A percentile compares a stretch with the other conserved stretches of the same genome.
Evolutionary conservation across 1,140 invertebrate genomes (phyloP).

Genomic region (Bombus difficillimus): DNA sequence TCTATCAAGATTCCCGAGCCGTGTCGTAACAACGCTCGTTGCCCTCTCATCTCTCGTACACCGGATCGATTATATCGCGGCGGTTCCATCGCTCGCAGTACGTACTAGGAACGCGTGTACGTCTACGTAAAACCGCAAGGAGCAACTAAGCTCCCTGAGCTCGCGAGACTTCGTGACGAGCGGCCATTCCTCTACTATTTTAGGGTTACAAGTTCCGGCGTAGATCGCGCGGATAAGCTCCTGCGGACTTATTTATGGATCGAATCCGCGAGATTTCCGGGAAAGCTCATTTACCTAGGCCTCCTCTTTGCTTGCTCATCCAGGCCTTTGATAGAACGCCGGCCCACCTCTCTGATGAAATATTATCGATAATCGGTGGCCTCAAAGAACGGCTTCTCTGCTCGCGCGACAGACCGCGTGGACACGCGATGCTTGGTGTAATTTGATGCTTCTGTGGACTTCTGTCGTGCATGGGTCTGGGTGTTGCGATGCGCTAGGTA

Average conservation of each 20-base stretch:
- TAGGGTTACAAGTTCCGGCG: constrained; percentile 66
- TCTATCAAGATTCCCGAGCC: constrained; percentile 51
- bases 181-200: constrained; percentile 65
- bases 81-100: constrained; percentile 34
- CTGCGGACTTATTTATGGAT: constrained; percentile 66
- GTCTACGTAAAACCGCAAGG: constrained; percentile 42
- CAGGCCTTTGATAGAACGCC: constrained; percentile 48
- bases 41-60: constrained; percentile 52
- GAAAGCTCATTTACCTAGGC: constrained; percentile 51
- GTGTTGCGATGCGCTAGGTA: too few species aligned
- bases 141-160: not conserved
- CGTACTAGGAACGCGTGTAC: constrained; percentile 31
- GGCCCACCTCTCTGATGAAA: constrained; percentile 46
- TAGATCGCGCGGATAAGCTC: constrained; percentile 63
- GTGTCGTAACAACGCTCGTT: constrained; percentile 57
- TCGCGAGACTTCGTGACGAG: constrained; percentile 64
- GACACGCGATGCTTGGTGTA: not conserved
- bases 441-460: constrained; percentile 2
- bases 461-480: too few species aligned
- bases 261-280: constrained; percentile 67
- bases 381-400: not conserved
- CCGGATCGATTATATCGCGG: constrained; percentile 62
- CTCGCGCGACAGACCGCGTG: not conserved
- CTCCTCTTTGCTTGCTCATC: constrained; percentile 4
- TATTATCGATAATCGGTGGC: constrained; percentile 51